Base-by-base conservation (phyloP, 1,140 invertebrate genomes). In the Diuraphis noxia region DNA sequence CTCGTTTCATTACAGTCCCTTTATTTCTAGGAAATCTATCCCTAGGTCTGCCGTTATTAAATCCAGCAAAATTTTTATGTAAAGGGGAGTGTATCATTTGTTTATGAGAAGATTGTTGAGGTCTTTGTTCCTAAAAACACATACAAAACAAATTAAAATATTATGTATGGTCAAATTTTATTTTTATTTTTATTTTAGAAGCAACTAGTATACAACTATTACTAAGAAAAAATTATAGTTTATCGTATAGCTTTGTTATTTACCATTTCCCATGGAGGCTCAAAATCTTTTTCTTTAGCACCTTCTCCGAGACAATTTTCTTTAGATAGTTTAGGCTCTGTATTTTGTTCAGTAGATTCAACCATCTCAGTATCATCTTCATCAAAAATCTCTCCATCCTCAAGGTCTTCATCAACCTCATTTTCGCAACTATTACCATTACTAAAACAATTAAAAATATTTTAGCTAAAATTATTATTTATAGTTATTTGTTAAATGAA, bases 381-480 rank as follows among this genome's bases (percentile, higher is more conserved):
- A 82, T 91, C 89, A 82, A 91, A 91, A 82, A 91, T 91, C n/a
- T 91, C 89, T 81, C 89, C 89, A 91, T 91, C 89, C 25, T 91
- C 89, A 49, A 91, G 40, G 34, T 91, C 89, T 82, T 91, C 77
- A n/a, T 81, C 77, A 2, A 81, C 77, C 43, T 91, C 89, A 49
- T 91, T 91, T 91, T 91, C 77, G 40, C 89, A 91, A 81, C 34
- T 49, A 91, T 82, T 91, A 10, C 34, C 89, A 91, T 81, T 91
- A 43, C 41, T 82, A 81, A 49, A 91, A 82, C 10, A 81, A 52
- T 91, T 25, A 38, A 87, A 36, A 87, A 52, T 43, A 34, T 41
- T 7, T 43, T 43, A 46, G 7, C 6, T 85, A 84, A 7, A 84
- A 84, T 41, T 43, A 43, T 38, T 30, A 25, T 43, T 46, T 21